Evolutionary conservation across 2,113 vertebrate species (phyloP).

Genomic region (Hepsetus odoe): DNA sequence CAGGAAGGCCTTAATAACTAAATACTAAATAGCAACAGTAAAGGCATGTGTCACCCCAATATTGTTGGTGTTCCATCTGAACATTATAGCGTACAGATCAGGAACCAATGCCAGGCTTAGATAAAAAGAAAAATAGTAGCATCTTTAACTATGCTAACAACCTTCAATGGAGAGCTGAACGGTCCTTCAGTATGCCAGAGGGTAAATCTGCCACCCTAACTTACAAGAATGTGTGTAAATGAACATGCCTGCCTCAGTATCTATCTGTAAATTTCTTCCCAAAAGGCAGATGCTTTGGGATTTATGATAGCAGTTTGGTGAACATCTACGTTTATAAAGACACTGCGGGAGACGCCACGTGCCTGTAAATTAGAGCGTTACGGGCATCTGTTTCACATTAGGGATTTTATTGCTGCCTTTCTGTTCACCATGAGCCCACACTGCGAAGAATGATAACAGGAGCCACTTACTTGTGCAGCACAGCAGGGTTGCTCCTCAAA

Average conservation of each 20-base stretch:
- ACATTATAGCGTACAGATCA: too few relatives aligned
- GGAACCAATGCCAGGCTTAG: background rate
- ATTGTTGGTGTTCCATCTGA: too few relatives aligned
- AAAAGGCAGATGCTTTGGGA: background rate
- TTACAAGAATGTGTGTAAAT: too few relatives aligned
- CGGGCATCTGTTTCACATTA: slow-evolving; percentile 52
- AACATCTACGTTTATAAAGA: slow-evolving; percentile 23
- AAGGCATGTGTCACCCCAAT: too few relatives aligned
- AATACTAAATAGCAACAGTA: too few relatives aligned
- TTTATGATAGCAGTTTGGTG: slow-evolving; percentile 1
- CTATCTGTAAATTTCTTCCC: background rate
- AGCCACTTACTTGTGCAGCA: background rate
- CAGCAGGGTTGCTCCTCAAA: background rate
- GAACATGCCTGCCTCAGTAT: background rate
- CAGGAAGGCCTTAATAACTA: too few relatives aligned
- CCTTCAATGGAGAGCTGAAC: background rate
- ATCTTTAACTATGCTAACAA: background rate
- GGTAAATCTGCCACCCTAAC: background rate
- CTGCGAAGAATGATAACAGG: slow-evolving; percentile 8
- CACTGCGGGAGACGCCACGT: slow-evolving; percentile 15
- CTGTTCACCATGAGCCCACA: slow-evolving; percentile 32
- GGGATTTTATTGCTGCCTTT: slow-evolving; percentile 25
- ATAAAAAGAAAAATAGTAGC: background rate
- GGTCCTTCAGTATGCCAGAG: background rate
- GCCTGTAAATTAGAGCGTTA: slow-evolving; percentile 39